A percentile compares a stretch with the other conserved stretches of the same genome.
Conservation (phyloP, 2,797 vertebrate species). For the Coccyzus lansbergi region DNA sequence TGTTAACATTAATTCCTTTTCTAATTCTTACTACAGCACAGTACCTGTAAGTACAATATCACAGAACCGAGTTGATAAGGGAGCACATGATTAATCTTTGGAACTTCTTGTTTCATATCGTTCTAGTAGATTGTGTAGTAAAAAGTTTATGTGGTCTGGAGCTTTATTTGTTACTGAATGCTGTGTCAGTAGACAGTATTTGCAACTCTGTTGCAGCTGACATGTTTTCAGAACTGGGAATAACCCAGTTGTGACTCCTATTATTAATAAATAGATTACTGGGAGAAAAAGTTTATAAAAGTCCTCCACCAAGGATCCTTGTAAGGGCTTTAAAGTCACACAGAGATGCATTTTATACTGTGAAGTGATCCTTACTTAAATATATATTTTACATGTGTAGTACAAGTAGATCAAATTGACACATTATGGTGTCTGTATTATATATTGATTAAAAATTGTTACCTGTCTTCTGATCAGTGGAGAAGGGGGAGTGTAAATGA, state of each 20-base stretch:
- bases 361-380: background rate
- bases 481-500: background rate
- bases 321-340: background rate
- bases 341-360: background rate
- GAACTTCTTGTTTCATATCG: slow-evolving; percentile 32
- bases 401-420: background rate
- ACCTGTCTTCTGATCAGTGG: background rate
- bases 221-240: background rate
- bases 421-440: background rate
- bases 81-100: slow-evolving; percentile 26
- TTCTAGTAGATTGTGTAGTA: slow-evolving; percentile 10
- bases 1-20: background rate
- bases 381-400: background rate
- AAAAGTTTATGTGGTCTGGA: background rate
- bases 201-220: slow-evolving; percentile 25
- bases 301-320: background rate
- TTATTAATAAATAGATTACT: background rate
- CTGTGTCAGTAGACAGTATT: background rate
- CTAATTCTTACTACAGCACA: background rate
- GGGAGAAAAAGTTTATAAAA: background rate
- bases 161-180: slow-evolving; percentile 42
- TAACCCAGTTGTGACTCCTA: background rate
- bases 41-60: background rate
- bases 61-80: background rate
- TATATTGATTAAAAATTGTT: background rate